phyloP scores from a whole-genome alignment of 2,797 vertebrate species.

The Menidia menidia region DNA sequence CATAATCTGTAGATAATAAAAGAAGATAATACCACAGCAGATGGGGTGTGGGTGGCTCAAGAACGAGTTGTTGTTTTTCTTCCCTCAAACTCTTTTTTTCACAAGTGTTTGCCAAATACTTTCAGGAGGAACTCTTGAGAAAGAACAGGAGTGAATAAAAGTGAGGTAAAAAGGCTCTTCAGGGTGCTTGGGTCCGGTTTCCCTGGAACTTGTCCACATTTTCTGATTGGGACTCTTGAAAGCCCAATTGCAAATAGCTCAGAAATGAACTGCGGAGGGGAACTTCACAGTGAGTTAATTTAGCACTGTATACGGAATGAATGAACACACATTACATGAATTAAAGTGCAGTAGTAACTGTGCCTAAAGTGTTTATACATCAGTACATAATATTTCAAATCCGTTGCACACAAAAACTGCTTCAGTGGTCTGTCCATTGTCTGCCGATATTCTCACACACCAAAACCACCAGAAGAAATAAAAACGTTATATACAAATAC shows the following conservation, averaged over 20 bases:
- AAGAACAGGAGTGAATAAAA: conserved; percentile 84
- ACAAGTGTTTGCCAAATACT: conserved; percentile 85
- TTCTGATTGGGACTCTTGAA: conserved; percentile 71
- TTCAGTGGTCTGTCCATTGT: not conserved
- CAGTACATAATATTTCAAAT: not conserved
- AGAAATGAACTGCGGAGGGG: conserved; percentile 46
- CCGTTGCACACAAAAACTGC: not conserved
- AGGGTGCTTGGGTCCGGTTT: conserved; percentile 81
- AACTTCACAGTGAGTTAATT: conserved; percentile 45
- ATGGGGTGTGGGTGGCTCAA: conserved; percentile 88
- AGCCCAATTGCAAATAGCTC: conserved; percentile 74
- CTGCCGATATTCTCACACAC: not conserved
- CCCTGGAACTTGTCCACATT: conserved; percentile 73
- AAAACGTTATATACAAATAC: conserved; percentile 41
- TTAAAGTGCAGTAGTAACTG: conserved; percentile 2
- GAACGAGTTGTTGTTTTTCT: conserved; percentile 85
- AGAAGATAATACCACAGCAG: conserved; percentile 85
- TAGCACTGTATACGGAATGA: conserved; percentile 42
- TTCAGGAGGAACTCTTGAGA: conserved; percentile 86
- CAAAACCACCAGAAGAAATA: conserved; percentile 21
- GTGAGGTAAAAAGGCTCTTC: conserved; percentile 80
- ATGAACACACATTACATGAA: conserved; percentile 28
- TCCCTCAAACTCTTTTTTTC: conserved; percentile 81
- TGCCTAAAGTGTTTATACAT: not conserved
- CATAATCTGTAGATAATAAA: conserved; percentile 83